Evolutionary conservation across 2,888 invertebrate genomes (phyloP).

Genomic region (Drosophila emarginata): DNA sequence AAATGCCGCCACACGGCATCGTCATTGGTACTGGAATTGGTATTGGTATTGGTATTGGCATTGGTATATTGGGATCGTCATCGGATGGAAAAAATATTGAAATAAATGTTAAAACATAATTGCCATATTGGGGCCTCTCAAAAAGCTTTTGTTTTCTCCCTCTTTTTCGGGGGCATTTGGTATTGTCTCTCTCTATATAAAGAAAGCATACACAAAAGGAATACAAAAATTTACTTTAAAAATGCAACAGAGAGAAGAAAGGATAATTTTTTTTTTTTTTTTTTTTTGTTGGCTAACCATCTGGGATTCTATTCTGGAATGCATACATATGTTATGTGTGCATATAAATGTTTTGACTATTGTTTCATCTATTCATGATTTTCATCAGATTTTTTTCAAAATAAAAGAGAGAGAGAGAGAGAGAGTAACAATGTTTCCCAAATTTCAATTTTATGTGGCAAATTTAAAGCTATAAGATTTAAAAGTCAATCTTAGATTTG

Average conservation of each 20-base stretch:
- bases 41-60: slow-evolving; percentile 9
- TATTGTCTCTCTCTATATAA: background rate
- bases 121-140: slow-evolving; percentile 64
- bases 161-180: slow-evolving; percentile 3
- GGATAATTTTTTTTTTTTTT: background rate
- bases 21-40: slow-evolving; percentile 18
- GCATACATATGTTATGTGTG: slow-evolving; percentile 13
- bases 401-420: too few relatives aligned
- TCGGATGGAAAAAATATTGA: slow-evolving; percentile 61
- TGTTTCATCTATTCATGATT: slow-evolving; percentile 2
- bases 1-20: slow-evolving; percentile 69
- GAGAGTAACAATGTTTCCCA: too few relatives aligned
- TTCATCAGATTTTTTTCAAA: background rate
- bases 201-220: background rate
- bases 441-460: too few relatives aligned
- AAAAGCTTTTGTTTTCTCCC: slow-evolving; percentile 24
- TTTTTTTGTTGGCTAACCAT: slow-evolving; percentile 8
- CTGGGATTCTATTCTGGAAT: slow-evolving; percentile 5
- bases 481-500: too few relatives aligned
- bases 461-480: too few relatives aligned
- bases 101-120: slow-evolving; percentile 76
- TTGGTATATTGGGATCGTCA: slow-evolving; percentile 1
- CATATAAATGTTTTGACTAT: slow-evolving; percentile 7
- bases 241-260: slow-evolving; percentile 48
- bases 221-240: slow-evolving; percentile 53